These are phyloP conservation scores for Calidris pygmaea DNA, from an alignment of 2,113 vertebrate genomes.

Conservation along the genomic window DNA sequence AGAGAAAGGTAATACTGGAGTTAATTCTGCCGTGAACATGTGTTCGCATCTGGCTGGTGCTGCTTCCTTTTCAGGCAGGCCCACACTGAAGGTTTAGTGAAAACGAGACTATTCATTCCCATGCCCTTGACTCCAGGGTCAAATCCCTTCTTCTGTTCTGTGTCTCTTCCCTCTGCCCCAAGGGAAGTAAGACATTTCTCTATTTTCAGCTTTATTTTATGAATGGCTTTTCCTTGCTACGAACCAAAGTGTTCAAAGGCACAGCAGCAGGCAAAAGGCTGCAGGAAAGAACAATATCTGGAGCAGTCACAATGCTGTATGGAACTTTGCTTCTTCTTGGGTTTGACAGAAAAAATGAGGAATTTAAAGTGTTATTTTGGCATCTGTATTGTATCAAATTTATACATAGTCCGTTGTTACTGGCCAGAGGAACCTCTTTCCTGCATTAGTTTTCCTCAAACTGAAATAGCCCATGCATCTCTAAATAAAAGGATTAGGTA, in stretches of 20 bases:
- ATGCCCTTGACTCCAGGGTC: background rate
- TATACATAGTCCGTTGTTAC: background rate
- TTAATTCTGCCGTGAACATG: background rate
- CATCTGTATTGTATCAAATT: background rate
- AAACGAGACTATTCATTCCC: background rate
- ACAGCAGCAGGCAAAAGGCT: background rate
- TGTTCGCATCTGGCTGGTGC: fast-evolving
- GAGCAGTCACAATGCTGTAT: background rate
- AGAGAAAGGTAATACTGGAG: background rate
- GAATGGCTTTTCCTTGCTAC: background rate
- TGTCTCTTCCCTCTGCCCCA: background rate
- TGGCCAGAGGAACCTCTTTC: background rate
- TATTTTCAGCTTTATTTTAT: conserved; percentile 12
- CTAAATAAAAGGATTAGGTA: background rate
- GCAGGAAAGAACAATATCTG: background rate
- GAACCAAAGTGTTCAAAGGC: background rate
- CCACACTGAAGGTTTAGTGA: background rate
- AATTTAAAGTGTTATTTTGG: background rate
- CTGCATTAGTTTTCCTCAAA: background rate
- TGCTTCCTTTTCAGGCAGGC: background rate
- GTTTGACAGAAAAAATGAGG: background rate
- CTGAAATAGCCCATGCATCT: background rate
- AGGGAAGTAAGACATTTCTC: background rate
- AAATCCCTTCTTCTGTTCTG: background rate
- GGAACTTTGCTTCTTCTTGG: background rate